phyloP scores from a whole-genome alignment of 2,888 invertebrate genomes.

The Tiphia femorata region DNA sequence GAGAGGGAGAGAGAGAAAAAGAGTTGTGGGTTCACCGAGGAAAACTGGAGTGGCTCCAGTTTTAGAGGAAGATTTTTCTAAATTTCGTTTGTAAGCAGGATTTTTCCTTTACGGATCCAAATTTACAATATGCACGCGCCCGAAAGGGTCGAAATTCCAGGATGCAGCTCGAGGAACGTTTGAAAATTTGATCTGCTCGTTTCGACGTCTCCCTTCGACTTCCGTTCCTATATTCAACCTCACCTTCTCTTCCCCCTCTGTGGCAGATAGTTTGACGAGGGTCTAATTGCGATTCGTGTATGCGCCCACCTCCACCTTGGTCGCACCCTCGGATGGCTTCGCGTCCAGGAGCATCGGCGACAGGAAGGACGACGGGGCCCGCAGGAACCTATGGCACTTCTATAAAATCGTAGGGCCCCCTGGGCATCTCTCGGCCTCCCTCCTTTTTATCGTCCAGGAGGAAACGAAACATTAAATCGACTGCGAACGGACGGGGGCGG shows the following conservation, averaged over 20 bases:
- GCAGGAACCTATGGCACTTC: constrained; percentile 32
- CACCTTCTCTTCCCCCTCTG: background rate
- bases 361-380: constrained; percentile 3
- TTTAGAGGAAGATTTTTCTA: no score
- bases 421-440: no score
- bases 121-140: no score
- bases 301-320: constrained; percentile 20
- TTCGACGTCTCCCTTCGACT: background rate
- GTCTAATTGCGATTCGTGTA: constrained; percentile 25
- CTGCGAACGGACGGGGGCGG: constrained; percentile 61
- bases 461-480: constrained; percentile 67
- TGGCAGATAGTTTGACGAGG: constrained; percentile 19
- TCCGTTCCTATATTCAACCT: constrained; percentile 1
- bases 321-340: constrained; percentile 8
- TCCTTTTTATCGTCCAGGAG: constrained; percentile 63
- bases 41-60: no score
- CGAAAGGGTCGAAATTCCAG: no score
- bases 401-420: constrained; percentile 63
- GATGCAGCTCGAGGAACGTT: no score
- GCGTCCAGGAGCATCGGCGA: background rate
- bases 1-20: no score
- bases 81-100: no score
- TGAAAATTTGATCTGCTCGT: no score
- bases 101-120: no score
- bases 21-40: background rate